A percentile compares a stretch with the other conserved stretches of the same genome.
Evolutionary conservation across 2,113 vertebrate genomes (phyloP).

Genomic region (Grantiella picta): DNA sequence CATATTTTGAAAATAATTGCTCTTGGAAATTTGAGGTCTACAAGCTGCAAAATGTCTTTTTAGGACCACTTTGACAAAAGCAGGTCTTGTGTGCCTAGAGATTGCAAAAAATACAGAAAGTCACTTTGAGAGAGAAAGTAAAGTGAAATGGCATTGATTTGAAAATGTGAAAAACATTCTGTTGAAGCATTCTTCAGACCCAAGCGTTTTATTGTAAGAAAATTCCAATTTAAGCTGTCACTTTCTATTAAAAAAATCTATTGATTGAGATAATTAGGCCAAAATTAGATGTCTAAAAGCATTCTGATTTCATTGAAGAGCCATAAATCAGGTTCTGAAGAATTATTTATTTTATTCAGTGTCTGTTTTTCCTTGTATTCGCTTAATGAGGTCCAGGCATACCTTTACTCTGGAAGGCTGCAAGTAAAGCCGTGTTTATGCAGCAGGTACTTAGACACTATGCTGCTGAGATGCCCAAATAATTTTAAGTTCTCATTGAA

Average conservation of each 20-base stretch:
- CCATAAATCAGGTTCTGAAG: neutral
- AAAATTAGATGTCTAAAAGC: neutral
- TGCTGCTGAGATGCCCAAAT: neutral
- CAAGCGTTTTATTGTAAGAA: neutral
- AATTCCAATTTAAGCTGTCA: neutral
- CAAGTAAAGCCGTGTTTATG: neutral
- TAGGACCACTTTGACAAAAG: neutral
- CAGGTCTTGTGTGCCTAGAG: neutral
- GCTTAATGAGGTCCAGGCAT: neutral
- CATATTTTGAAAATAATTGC: neutral
- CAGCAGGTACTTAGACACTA: neutral
- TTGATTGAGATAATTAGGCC: neutral
- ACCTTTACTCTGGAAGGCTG: neutral
- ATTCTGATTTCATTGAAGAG: neutral
- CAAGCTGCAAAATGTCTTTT: neutral
- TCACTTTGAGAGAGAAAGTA: neutral
- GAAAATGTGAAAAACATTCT: neutral
- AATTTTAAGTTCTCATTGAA: neutral
- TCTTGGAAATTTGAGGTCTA: neutral
- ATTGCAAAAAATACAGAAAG: neutral
- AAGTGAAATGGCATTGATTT: neutral
- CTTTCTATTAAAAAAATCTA: neutral
- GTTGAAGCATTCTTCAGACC: neutral
- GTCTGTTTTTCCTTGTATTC: neutral
- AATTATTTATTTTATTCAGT: neutral